Percentiles rank a stretch among this genome's conserved stretches.
Conservation (phyloP, 2,113 vertebrate species). For the Serilophus lunatus region DNA sequence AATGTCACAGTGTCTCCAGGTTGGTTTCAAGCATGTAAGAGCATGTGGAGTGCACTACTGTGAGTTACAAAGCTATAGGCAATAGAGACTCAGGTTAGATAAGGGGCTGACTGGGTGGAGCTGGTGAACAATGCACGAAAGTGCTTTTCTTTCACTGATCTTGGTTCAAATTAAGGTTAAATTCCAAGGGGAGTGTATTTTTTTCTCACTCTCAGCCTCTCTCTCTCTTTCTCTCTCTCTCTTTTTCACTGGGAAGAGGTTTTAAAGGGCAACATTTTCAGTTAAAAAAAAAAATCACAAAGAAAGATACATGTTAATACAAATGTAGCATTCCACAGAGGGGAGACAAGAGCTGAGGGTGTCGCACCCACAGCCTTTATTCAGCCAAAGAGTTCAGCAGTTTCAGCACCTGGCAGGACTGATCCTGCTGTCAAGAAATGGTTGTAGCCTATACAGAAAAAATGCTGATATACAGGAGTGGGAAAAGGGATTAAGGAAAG, state of each 20-base stretch:
- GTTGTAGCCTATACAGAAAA: neutral
- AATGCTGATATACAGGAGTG: neutral
- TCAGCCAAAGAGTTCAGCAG: neutral
- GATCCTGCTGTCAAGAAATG: slow-evolving; percentile 4
- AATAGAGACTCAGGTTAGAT: slow-evolving; percentile 76
- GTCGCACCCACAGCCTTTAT: slow-evolving; percentile 23
- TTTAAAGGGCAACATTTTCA: slow-evolving; percentile 72
- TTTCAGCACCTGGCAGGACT: slow-evolving; percentile 37
- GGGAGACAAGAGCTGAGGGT: slow-evolving; percentile 2
- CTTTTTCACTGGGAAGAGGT: slow-evolving; percentile 67
- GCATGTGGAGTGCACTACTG: slow-evolving; percentile 47
- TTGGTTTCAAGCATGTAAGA: slow-evolving; percentile 53
- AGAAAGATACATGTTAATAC: slow-evolving; percentile 74
- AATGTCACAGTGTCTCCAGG: slow-evolving; percentile 25
- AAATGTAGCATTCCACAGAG: slow-evolving; percentile 73
- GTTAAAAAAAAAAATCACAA: slow-evolving; percentile 60
- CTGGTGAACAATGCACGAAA: slow-evolving; percentile 75
- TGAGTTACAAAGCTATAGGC: slow-evolving; percentile 68
- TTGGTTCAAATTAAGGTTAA: slow-evolving; percentile 85
- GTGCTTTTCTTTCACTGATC: slow-evolving; percentile 80
- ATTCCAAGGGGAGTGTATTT: slow-evolving; percentile 75
- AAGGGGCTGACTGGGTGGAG: slow-evolving; percentile 77
- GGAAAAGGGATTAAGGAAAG: neutral
- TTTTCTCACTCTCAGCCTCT: neutral
- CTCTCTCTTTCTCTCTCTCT: neutral